Percentiles rank a stretch among this genome's conserved stretches.
phyloP scores from a whole-genome alignment of 2,888 invertebrate genomes.

The Mythimna albipuncta region DNA sequence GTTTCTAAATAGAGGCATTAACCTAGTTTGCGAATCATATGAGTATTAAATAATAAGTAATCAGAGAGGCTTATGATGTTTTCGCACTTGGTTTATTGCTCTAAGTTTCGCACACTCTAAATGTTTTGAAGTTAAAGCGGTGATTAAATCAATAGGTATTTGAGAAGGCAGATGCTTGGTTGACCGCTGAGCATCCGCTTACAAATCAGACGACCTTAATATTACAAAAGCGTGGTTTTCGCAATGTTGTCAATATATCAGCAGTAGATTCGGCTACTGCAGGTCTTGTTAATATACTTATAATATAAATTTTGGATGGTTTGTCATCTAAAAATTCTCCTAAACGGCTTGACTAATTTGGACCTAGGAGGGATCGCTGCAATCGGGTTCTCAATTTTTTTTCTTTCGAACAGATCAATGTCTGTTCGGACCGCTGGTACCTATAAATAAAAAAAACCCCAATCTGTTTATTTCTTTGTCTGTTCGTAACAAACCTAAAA shows the following conservation, averaged over 20 bases:
- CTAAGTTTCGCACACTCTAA: background rate
- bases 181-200: background rate
- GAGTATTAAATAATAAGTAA: conserved; percentile 10
- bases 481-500: no score
- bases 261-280: no score
- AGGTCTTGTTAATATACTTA: no score
- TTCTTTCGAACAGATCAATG: no score
- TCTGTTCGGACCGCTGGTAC: no score
- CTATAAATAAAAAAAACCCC: no score
- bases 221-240: background rate
- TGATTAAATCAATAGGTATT: conserved; percentile 8
- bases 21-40: conserved; percentile 8
- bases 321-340: no score
- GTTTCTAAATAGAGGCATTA: conserved; percentile 21
- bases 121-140: background rate
- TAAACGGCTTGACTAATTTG: no score
- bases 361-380: no score
- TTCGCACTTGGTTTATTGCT: background rate
- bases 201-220: background rate
- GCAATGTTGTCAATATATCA: background rate
- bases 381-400: no score
- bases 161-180: background rate
- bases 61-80: background rate
- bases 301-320: no score
- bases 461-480: no score